Base-by-base conservation (phyloP, 2,113 vertebrate species). In the Paratilapia polleni region DNA sequence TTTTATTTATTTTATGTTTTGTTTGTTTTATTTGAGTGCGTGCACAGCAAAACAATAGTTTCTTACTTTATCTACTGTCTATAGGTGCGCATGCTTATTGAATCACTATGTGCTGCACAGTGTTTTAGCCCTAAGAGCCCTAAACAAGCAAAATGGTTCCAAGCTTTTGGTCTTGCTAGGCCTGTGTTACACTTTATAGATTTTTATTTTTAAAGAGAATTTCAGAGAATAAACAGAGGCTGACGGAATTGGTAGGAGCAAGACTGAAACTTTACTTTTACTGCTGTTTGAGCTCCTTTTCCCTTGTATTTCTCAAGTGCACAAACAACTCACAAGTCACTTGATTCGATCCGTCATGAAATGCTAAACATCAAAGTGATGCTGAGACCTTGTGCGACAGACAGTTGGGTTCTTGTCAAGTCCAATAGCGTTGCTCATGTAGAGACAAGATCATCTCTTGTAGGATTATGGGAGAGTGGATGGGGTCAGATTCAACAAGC, bases 381-480 rank as follows among this genome's bases (percentile, higher is more conserved):
- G 86, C 41, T 47, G 54, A 70, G 81, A 86, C 75, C 5, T 47
- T 64, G 47, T 64, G 70, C 73, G 85, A 82, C 90, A 90, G 88
- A 90, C 89, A 85, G 79, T 92, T 88, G 90, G 83, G 87, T 85
- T 90, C 86, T 88, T 88, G 91, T 93, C 92, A 87, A 92, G 89
- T 90, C 89, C 75, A 90, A 92, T 92, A 92, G 88, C 17, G 4
- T 81, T 22, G 59, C 83, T 86, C 56, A 8, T 90, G 91, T 94
- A 52, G 60, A 82, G 89, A 79, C 86, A 66, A 91, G 91, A 90
- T 93, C 91, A 93, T 92, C 93, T 93, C 90, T 91, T 94, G 92
- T 92, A 92, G 92, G 94, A 94, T 94, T 94, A 95, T 73, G 68
- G 77, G 88, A 82, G 80, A 87, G 81, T 84, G 78, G 82, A 91